Evolutionary conservation across 1,140 invertebrate genomes (phyloP), one percentile per base, ranked within the genome.

Genomic region (Drosophila orena): DNA sequence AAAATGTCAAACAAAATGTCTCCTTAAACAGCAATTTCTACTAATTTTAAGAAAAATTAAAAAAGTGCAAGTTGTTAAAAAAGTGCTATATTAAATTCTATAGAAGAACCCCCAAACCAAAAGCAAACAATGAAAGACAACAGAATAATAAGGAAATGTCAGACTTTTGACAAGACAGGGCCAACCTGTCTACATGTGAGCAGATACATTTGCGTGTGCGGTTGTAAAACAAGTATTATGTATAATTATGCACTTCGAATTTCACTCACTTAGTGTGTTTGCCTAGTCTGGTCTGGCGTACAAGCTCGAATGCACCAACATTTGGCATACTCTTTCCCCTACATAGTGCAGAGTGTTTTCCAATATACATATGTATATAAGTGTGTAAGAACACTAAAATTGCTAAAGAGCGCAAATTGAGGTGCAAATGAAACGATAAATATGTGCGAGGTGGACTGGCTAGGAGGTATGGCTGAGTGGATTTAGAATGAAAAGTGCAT

Each of bases 131-230:
- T 57, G n/a, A 40, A 38, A 42, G 27, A 62, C 38, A 66, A 55
- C 54, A 58, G 34, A 59, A 74, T 76, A 84, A 75, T 61, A 53
- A 70, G 79, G 79, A 83, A 83, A 71, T 69, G 49, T 69, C 66
- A 70, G n/a, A 35, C 6, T 20, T 47, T 34, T 80, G 80, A 80
- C 81, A 80, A 40, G 56, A 72, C 77, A 83, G 81, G 81, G 80
- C 59, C 81, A 83, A 72, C 57, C 46, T 83, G 80, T 84, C 80
- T 79, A 81, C 58, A 30, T 37, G 50, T 34, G 11, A 69, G 24
- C 65, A 44, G 42, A 20, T 56, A 35, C 49, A 69, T 56, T 37
- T 69, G 40, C 17, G 22, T 30, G 17, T 43, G 40, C 42, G 20
- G 12, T n/a, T 35, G 30, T 62, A 40, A 38, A 62, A 17, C n/a